Conservation (phyloP, 2,113 vertebrate species). For the Hipposideros armiger region DNA sequence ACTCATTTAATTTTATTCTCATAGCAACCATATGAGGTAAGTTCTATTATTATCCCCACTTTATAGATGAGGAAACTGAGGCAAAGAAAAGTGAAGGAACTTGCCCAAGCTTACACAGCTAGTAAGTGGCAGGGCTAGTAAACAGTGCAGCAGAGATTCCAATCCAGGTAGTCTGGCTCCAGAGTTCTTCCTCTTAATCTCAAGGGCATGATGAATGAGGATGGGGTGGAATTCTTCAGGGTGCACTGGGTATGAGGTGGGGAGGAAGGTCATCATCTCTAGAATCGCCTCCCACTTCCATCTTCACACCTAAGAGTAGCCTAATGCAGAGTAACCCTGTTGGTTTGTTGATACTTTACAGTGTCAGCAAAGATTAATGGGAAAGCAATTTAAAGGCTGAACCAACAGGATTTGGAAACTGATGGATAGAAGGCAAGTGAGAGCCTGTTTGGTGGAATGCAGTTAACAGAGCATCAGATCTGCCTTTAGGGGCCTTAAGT, state of each 20-base stretch:
- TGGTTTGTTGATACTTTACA: background rate
- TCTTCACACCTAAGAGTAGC: background rate
- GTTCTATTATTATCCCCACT: background rate
- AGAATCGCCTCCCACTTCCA: background rate
- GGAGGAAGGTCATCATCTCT: background rate
- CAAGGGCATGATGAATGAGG: background rate
- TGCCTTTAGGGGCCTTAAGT: slow-evolving; percentile 7
- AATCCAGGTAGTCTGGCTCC: background rate
- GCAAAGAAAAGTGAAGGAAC: background rate
- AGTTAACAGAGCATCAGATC: background rate
- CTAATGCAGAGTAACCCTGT: background rate
- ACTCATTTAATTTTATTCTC: background rate
- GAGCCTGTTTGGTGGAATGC: background rate
- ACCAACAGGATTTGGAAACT: background rate
- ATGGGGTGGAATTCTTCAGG: background rate
- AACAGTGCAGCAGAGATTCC: background rate
- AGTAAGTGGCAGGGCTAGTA: background rate
- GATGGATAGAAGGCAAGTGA: background rate
- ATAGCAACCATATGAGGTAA: background rate
- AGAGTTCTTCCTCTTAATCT: background rate
- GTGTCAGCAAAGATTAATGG: background rate
- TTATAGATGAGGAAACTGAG: slow-evolving; percentile 26
- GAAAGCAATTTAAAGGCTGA: slow-evolving; percentile 8
- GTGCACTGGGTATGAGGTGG: background rate
- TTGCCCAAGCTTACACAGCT: background rate